phyloP scores from a whole-genome alignment of 2,888 invertebrate species.

The Rambutsinella grinnellia region DNA sequence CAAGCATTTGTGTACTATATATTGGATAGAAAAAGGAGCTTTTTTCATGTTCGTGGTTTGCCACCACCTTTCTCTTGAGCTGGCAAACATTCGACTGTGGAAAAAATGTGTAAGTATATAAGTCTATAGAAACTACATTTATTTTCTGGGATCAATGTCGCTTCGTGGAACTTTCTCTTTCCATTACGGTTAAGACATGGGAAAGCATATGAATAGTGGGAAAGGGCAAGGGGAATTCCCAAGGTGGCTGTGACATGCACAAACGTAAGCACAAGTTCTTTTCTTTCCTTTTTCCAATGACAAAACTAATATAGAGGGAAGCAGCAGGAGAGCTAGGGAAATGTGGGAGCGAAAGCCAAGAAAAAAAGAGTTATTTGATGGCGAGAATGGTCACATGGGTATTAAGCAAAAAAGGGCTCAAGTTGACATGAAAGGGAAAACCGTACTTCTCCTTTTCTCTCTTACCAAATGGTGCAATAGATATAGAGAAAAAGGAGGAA shows the following conservation, averaged over 20 bases:
- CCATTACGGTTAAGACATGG: neutral
- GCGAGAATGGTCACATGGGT: conserved; percentile 55
- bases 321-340: conserved; percentile 36
- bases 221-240: conserved; percentile 46
- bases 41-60: conserved; percentile 50
- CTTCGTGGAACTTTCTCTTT: neutral
- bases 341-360: conserved; percentile 19
- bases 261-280: conserved; percentile 28
- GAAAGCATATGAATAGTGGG: conserved; percentile 28
- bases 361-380: conserved; percentile 52
- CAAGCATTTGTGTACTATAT: conserved; percentile 33
- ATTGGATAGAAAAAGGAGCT: conserved; percentile 19
- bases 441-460: conserved; percentile 9
- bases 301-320: conserved; percentile 47
- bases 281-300: conserved; percentile 28
- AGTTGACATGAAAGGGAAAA: conserved; percentile 48
- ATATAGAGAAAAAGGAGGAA: no score
- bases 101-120: neutral
- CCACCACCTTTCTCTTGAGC: conserved; percentile 42
- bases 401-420: conserved; percentile 52
- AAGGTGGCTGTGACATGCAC: conserved; percentile 48
- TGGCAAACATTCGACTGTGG: conserved; percentile 24
- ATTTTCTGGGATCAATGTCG: conserved; percentile 31
- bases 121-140: no score
- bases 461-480: no score